phyloP scores from a whole-genome alignment of 2,113 vertebrate species.

The Acanthisitta chloris region DNA sequence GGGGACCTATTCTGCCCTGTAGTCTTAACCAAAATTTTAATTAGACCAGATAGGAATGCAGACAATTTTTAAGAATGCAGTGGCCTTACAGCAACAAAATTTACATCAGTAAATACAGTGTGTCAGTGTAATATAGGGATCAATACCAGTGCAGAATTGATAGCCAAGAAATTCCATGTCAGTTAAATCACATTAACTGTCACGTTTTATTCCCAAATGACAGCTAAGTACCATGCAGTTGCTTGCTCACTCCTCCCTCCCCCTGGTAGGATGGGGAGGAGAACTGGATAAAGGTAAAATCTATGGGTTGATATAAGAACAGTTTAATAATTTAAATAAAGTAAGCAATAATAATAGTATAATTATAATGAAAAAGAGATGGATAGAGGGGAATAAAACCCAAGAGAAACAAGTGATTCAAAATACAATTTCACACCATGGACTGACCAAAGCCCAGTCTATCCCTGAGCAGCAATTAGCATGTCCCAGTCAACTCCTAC shows the following conservation, averaged over 20 bases:
- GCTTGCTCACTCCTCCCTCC: fast-evolving
- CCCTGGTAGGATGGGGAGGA: too few relatives aligned
- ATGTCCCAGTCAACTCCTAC: background rate
- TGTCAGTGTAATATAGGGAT: background rate
- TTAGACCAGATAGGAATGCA: background rate
- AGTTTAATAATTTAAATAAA: background rate
- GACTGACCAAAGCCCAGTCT: background rate
- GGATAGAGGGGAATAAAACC: background rate
- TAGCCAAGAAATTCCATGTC: background rate
- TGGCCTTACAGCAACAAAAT: background rate
- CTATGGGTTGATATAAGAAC: background rate
- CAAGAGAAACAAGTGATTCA: background rate
- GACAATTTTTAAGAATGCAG: background rate
- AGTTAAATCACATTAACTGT: background rate
- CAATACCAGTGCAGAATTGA: background rate
- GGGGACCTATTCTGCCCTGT: background rate
- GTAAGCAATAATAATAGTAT: background rate
- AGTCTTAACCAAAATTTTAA: background rate
- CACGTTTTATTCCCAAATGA: background rate
- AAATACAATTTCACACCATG: background rate
- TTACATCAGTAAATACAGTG: background rate
- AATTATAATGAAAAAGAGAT: background rate
- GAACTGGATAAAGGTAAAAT: background rate
- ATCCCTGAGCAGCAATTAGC: background rate
- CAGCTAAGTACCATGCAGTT: background rate